Base-by-base conservation (phyloP, 2,797 vertebrate genomes). In the Alectoris magna region DNA sequence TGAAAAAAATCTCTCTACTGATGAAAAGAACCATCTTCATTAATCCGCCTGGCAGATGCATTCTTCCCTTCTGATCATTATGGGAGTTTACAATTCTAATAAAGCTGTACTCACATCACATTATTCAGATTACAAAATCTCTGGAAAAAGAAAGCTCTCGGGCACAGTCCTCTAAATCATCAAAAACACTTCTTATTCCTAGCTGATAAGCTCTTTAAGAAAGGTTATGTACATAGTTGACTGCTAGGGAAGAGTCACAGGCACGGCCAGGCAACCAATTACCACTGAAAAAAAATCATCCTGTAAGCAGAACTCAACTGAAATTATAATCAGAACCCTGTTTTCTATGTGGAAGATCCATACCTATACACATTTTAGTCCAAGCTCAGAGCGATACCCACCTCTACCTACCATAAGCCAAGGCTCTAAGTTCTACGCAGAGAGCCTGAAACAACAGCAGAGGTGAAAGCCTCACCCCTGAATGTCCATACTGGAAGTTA, bases 41-140 rank as follows among this genome's bases (percentile, higher is more conserved):
- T 92, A 93, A 83, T 77, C 51, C 3, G 4, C 29, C 73, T 85
- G 59, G 49, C 10, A 6, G 63, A 88, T 84, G 63, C n/a, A 88
- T 87, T 92, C 81, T 88, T 87, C 69, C 71, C 62, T 82, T 94
- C 78, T 88, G 87, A 93, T 91, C 78, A 90, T 92, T 81, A 87
- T 14, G 66, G 48, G 39, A 90, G 73, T 90, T 95, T 89, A 93
- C 91, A 93, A 83, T 88, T 91, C 82, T 93, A 95, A 93, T 92
- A 94, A 92, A 96, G 75, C 55, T 78, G 73, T 64, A 92, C 63
- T 89, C 70, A 13, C 75, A 77, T 88, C 75, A 88, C 12, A 8
- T 89, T 92, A 92, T 84, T 89, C 84, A 84, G 44, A 93, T 84
- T 68, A 96, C 80, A 91, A 77, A 84, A 59, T 66, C 71, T 60